Evolutionary conservation across 2,888 invertebrate genomes (phyloP).

Genomic region (Patella caerulea): DNA sequence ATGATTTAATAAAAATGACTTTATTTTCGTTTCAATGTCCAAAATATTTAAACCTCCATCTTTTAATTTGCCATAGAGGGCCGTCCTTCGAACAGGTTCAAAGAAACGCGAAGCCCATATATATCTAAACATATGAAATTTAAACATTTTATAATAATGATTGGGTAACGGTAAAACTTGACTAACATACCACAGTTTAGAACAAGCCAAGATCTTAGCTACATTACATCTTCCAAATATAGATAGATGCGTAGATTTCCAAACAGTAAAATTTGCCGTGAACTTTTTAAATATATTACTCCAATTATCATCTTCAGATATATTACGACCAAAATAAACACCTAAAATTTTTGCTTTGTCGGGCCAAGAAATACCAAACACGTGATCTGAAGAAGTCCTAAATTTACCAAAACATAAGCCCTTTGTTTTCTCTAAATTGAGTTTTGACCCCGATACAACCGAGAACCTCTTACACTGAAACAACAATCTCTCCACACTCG

Average conservation of each 20-base stretch:
- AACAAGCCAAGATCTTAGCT: neutral
- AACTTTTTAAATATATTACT: constrained; percentile 31
- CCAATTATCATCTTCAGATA: constrained; percentile 32
- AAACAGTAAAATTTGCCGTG: constrained; percentile 25
- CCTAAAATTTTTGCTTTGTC: constrained; percentile 1
- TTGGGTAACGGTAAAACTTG: neutral
- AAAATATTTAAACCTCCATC: constrained; percentile 27
- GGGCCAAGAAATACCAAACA: neutral
- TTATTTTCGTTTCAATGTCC: constrained; percentile 21
- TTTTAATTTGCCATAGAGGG: constrained; percentile 22
- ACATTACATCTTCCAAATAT: constrained; percentile 3
- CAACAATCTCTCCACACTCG: neutral
- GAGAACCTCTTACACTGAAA: neutral
- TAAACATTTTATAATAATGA: neutral
- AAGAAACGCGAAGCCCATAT: neutral
- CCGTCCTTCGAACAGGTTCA: constrained; percentile 18
- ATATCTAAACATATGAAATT: constrained; percentile 7
- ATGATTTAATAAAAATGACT: constrained; percentile 24
- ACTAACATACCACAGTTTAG: neutral
- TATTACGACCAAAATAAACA: constrained; percentile 27
- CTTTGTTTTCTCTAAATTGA: constrained; percentile 22
- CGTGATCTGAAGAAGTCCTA: neutral
- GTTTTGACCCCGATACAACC: constrained; percentile 13
- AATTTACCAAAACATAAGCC: neutral
- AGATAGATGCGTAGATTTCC: neutral